Base-by-base conservation (phyloP, 2,797 vertebrate species). In the Sphenopsis melanotis region DNA sequence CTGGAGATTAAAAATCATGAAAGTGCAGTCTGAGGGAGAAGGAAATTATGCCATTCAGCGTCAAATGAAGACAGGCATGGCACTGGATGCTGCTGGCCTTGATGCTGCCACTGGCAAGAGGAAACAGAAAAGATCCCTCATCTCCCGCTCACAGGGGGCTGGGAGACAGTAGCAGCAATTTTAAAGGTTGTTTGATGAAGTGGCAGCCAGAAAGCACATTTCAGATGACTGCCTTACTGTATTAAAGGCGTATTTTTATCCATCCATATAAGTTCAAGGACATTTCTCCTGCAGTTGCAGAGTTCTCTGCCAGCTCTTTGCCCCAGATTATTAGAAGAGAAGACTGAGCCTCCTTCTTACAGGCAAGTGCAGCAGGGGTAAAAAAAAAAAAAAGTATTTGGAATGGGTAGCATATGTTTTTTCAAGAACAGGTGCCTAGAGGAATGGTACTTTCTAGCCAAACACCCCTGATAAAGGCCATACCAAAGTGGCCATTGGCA, bases 81-180 rank as follows among this genome's bases (percentile, higher is more conserved):
- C 30, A 2, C 10, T 17, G 52, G 18, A 3, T 2, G 5, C 60
- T 75, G 24, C 30, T 68, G 60, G 60, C 30, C 44, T 41, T 46
- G 10, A 15, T 11, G 5, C 46, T 84, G 34, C 55, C 3, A 4
- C 27, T 6, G 10, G 27, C 30, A 41, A 29, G 7, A 80, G 17
- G 8, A 59, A 3, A 6, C 34, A 30, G 46, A 71, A 64, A 26
- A 47, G n/a, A 27, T 42, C 36, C 9, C 32, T 53, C 10, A 11
- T 27, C 12, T 9, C 41, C 20, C 0, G 0, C 29, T 65, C 0
- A 0, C 23, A 34, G n/a, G n/a, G 44, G 1, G 2, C 37, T 74
- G 56, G 22, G 26, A 63, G 20, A 32, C 47, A 60, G 18, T 19
- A 34, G 26, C 47, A 72, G n/a, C 39, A 47, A 34, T 63, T 70